These are phyloP conservation scores for Saimiri boliviensis DNA, from an alignment of 2,113 vertebrate species.

Conservation along the genomic window DNA sequence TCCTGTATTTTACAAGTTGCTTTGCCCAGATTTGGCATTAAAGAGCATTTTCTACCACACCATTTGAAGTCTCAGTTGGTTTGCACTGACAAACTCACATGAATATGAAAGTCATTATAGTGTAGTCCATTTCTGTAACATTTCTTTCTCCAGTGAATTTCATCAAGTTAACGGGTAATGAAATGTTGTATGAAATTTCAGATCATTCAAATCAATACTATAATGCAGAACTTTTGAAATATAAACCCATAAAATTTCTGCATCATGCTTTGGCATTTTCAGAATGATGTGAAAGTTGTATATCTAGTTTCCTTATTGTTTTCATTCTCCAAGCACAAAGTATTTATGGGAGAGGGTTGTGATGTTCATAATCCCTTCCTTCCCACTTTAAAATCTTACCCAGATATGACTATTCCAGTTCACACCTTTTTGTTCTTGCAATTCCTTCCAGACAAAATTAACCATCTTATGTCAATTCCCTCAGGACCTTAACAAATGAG, in stretches of 20 bases:
- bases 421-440: not conserved
- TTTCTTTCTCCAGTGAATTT: slow-evolving; percentile 52
- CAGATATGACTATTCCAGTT: not conserved
- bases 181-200: slow-evolving; percentile 59
- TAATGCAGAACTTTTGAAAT: slow-evolving; percentile 46
- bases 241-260: slow-evolving; percentile 48
- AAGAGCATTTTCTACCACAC: not conserved
- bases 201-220: slow-evolving; percentile 46
- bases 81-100: not conserved
- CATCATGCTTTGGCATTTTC: slow-evolving; percentile 39
- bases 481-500: not conserved
- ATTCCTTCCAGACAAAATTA: not conserved
- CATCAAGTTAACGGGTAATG: slow-evolving; percentile 46
- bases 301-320: slow-evolving; percentile 40
- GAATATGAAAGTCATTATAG: slow-evolving; percentile 21
- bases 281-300: not conserved
- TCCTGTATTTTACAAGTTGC: not conserved
- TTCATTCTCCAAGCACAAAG: not conserved
- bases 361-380: not conserved
- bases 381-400: not conserved
- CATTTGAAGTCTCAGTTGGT: not conserved
- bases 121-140: not conserved
- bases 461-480: not conserved
- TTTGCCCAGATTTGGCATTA: not conserved
- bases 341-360: not conserved